phyloP scores from a whole-genome alignment of 2,888 invertebrate species.

The Caenorhabditis becei region DNA sequence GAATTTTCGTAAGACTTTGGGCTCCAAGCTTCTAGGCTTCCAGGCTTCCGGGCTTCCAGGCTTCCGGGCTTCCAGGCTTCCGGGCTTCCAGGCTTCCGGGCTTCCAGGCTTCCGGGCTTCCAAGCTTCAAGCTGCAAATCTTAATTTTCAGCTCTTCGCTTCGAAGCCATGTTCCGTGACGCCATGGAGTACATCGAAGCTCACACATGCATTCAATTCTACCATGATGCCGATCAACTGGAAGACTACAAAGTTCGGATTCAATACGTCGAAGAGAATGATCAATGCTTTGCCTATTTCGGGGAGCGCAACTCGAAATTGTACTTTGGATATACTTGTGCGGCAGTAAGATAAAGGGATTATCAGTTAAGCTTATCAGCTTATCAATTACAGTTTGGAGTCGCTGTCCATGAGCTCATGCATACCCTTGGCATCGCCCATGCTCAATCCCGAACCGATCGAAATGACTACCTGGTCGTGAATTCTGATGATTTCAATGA shows the following conservation, averaged over 20 bases:
- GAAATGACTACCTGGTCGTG: slow-evolving; percentile 25
- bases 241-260: neutral
- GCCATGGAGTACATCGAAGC: neutral
- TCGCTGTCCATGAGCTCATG: slow-evolving; percentile 42
- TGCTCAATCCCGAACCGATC: slow-evolving; percentile 17
- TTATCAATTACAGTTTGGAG: slow-evolving; percentile 21
- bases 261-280: neutral
- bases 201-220: neutral
- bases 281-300: neutral
- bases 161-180: neutral
- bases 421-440: slow-evolving; percentile 43
- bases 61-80: too few species aligned
- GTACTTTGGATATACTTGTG: neutral
- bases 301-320: neutral
- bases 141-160: neutral
- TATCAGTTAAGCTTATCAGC: neutral
- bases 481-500: slow-evolving; percentile 17
- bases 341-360: slow-evolving; percentile 1
- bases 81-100: too few species aligned
- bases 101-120: too few species aligned
- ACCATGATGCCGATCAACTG: neutral
- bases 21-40: neutral
- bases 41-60: too few species aligned
- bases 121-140: too few species aligned
- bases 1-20: slow-evolving; percentile 8